Percentiles rank a stretch among this genome's conserved stretches.
Evolutionary conservation across 2,888 invertebrate species (phyloP).

Genomic region (Tenthredo distinguenda): DNA sequence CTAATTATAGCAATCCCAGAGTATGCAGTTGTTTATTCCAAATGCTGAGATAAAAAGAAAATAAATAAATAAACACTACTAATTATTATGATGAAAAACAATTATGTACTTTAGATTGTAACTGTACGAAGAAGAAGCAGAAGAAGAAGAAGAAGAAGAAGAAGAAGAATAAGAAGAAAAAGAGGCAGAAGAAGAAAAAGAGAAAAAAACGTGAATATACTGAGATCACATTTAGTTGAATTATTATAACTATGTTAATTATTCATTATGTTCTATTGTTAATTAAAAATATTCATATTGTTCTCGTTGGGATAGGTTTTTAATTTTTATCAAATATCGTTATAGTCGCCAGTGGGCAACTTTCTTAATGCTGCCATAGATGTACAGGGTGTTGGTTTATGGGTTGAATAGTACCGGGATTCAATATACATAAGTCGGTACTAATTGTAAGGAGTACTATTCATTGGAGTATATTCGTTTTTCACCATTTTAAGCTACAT

Average conservation of each 20-base stretch:
- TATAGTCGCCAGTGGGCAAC: slow-evolving; percentile 48
- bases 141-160: neutral
- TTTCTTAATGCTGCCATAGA: slow-evolving; percentile 49
- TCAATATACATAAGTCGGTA: neutral
- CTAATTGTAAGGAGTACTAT: slow-evolving; percentile 31
- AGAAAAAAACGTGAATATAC: slow-evolving; percentile 52
- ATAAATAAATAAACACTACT: slow-evolving; percentile 4
- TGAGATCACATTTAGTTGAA: slow-evolving; percentile 58
- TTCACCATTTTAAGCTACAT: slow-evolving; percentile 35
- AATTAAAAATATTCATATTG: slow-evolving; percentile 63
- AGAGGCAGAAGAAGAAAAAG: slow-evolving; percentile 16
- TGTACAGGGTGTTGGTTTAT: slow-evolving; percentile 52
- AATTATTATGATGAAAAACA: slow-evolving; percentile 32
- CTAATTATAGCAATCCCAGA: slow-evolving; percentile 46
- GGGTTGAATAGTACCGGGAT: slow-evolving; percentile 24
- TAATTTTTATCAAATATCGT: slow-evolving; percentile 56
- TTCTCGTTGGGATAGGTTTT: slow-evolving; percentile 67
- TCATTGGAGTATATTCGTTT: slow-evolving; percentile 15
- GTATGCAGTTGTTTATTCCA: slow-evolving; percentile 70
- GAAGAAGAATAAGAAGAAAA: neutral
- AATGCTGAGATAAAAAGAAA: slow-evolving; percentile 56
- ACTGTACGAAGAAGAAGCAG: slow-evolving; percentile 13
- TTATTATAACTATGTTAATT: slow-evolving; percentile 59
- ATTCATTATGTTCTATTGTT: slow-evolving; percentile 61
- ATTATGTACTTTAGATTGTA: slow-evolving; percentile 38